phyloP scores from a whole-genome alignment of 2,888 invertebrate genomes.

The Salticus scenicus region DNA sequence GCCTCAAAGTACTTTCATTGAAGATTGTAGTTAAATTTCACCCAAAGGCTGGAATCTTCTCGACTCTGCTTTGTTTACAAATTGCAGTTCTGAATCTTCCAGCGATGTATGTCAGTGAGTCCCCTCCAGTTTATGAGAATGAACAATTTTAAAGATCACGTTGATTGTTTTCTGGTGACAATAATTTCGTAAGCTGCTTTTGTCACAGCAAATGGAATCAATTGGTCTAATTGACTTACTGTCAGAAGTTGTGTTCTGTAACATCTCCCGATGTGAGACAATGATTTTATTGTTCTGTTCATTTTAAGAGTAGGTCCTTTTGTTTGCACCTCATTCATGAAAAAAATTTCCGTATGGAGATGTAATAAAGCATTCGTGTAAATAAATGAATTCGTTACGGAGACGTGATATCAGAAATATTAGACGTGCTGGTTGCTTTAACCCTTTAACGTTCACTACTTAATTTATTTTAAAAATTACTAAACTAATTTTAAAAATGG shows the following conservation, averaged over 20 bases:
- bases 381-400: no score
- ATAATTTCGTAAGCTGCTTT: neutral
- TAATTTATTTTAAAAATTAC: no score
- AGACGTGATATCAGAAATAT: no score
- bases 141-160: neutral
- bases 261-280: neutral
- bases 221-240: neutral
- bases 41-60: conserved; percentile 6
- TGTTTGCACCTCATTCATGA: neutral
- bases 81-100: conserved; percentile 4
- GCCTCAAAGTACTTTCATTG: neutral
- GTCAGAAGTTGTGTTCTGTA: neutral
- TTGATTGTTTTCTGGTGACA: neutral
- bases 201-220: neutral
- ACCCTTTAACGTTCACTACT: no score
- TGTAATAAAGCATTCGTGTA: neutral
- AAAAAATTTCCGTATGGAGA: neutral
- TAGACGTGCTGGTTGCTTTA: no score
- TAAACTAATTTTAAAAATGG: no score
- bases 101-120: neutral
- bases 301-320: neutral
- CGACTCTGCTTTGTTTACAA: conserved; percentile 46
- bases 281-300: neutral
- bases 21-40: conserved; percentile 35
- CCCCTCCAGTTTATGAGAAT: conserved; percentile 18